Base-by-base conservation (phyloP, 2,113 vertebrate species). In the Galemys pyrenaicus region DNA sequence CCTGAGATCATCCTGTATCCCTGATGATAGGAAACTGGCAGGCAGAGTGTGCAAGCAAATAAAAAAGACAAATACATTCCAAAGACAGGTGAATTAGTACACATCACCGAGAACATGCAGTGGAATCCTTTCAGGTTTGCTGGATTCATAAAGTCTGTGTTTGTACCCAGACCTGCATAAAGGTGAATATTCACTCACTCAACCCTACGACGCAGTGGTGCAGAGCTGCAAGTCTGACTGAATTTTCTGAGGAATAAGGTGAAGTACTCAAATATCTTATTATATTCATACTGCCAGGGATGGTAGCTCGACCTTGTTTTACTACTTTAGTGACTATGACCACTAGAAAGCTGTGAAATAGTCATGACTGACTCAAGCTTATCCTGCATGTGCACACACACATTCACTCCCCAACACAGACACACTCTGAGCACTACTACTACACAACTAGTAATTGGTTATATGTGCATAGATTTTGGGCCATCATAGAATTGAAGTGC, bases 61-160 rank as follows among this genome's bases (percentile, higher is more conserved):
- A 94, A 96, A 88, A 60, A 82, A 97, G 89, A 96, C 82, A 95
- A 90, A 94, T 41, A 70, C 92, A 96, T 1, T 0, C 94, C 93
- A 96, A 83, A 96, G 92, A 96, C 73, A 97, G 93, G 88, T 96
- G 92, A 95, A 95, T 98, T 98, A 98, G 96, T 97, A 96, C 54
- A 96, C 0, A 0, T 82, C 32, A 94, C 70, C 12, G n/a, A 96
- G 70, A 87, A 87, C 97, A 97, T 96, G 97, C 98, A 97, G 60
- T 0, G 28, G 82, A 62, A 93, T 80, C 91, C 88, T 95, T 62
- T 37, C 92, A 81, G 77, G 75, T 95, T 70, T 56, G 30, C 81
- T 20, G 5, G 51, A 54, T 92, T 93, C 89, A 46, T 26, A 44
- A 75, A 62, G 56, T 44, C 84, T 56, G 49, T 26, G 32, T 90